Conservation (phyloP, 1,140 invertebrate genomes). For the Lepidurus apus region DNA sequence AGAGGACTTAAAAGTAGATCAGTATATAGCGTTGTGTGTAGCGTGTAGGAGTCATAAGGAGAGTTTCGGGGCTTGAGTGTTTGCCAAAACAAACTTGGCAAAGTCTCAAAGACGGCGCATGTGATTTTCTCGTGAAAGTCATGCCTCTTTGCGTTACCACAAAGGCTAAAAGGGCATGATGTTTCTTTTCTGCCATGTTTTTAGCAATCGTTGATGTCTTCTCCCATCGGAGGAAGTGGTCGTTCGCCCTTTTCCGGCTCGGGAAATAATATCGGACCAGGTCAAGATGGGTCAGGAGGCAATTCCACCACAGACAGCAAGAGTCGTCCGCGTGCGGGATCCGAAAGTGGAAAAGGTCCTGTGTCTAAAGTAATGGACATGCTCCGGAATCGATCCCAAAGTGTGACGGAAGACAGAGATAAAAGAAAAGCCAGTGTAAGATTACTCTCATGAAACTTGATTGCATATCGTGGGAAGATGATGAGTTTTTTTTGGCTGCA, state of each 20-base stretch:
- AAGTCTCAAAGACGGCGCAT: not conserved
- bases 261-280: slow-evolving; percentile 34
- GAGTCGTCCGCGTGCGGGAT: slow-evolving; percentile 44
- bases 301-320: slow-evolving; percentile 35
- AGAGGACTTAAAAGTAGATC: not conserved
- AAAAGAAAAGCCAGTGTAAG: slow-evolving; percentile 62
- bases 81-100: slow-evolving; percentile 19
- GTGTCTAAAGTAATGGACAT: slow-evolving; percentile 77
- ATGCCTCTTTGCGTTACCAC: slow-evolving; percentile 27
- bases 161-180: not conserved
- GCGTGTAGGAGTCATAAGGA: not conserved
- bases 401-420: slow-evolving; percentile 61
- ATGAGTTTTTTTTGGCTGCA: not conserved
- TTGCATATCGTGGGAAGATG: not conserved
- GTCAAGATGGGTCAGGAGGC: slow-evolving; percentile 38
- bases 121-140: slow-evolving; percentile 38
- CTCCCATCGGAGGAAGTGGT: slow-evolving; percentile 35
- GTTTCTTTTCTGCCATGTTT: slow-evolving; percentile 32
- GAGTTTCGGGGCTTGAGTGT: not conserved
- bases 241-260: slow-evolving; percentile 33
- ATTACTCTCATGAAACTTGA: slow-evolving; percentile 7
- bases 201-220: slow-evolving; percentile 46
- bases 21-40: not conserved
- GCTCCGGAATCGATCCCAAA: slow-evolving; percentile 71
- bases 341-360: slow-evolving; percentile 48